These are phyloP conservation scores for Anastrepha ludens DNA, from an alignment of 1,140 invertebrate genomes.

Conservation along the genomic window DNA sequence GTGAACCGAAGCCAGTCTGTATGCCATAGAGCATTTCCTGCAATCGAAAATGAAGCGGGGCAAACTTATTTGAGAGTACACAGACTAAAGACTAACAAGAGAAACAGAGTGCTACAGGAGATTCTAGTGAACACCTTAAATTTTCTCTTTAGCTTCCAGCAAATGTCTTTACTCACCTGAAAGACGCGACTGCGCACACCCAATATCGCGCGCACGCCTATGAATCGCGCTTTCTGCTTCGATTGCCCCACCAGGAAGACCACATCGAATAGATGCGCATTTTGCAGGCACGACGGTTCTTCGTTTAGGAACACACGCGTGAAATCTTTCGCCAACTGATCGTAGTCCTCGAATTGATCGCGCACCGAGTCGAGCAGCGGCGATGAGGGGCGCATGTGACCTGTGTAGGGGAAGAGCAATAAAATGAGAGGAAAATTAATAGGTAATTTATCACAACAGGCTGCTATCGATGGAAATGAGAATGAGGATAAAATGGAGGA, in stretches of 20 bases:
- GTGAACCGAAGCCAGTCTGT: constrained; percentile 93
- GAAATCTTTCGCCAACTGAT: constrained; percentile 94
- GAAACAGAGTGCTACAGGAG: too few relatives aligned
- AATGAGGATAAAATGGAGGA: not conserved
- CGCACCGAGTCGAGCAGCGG: constrained; percentile 93
- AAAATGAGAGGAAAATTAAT: not conserved
- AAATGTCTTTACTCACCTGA: constrained; percentile 63
- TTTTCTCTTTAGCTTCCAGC: too few relatives aligned
- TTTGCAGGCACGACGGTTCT: constrained; percentile 81
- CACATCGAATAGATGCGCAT: constrained; percentile 91
- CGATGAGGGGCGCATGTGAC: constrained; percentile 94
- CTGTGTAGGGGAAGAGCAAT: constrained; percentile 57
- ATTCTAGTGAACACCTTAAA: too few relatives aligned
- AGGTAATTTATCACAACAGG: not conserved
- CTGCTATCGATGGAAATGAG: not conserved
- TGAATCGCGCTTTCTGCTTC: constrained; percentile 91
- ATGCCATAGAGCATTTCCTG: constrained; percentile 97
- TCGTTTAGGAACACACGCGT: constrained; percentile 90
- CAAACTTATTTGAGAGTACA: not conserved
- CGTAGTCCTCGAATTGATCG: constrained; percentile 95
- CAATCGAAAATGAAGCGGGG: constrained; percentile 78
- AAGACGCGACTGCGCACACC: constrained; percentile 82
- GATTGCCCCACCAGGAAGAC: constrained; percentile 90
- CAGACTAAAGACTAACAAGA: too few relatives aligned
- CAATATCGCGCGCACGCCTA: constrained; percentile 92